phyloP scores from a whole-genome alignment of 2,113 vertebrate genomes.

The Calonectris borealis region DNA sequence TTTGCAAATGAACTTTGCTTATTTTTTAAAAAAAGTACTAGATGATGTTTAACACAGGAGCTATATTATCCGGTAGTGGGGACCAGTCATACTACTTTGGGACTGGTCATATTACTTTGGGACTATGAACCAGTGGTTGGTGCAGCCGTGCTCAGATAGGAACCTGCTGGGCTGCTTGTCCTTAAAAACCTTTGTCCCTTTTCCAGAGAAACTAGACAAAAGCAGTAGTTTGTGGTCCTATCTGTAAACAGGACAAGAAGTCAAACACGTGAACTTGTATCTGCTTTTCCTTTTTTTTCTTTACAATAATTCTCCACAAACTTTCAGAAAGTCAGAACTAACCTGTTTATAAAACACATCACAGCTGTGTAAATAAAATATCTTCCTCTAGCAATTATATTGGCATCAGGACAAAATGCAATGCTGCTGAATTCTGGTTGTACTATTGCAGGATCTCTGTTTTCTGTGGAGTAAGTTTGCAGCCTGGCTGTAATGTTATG shows the following conservation, averaged over 20 bases:
- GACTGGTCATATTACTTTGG: background rate
- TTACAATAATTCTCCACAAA: background rate
- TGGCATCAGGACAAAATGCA: background rate
- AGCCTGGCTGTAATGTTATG: background rate
- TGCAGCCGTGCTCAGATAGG: background rate
- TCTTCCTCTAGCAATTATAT: background rate
- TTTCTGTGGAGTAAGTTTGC: background rate
- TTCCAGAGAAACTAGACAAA: background rate
- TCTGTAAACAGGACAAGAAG: background rate
- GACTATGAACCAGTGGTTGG: background rate
- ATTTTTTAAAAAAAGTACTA: background rate
- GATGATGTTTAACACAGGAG: background rate
- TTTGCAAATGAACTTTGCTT: background rate
- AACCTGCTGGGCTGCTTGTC: background rate
- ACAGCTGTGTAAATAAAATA: slow-evolving; percentile 18
- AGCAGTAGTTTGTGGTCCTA: background rate
- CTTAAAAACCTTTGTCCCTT: background rate
- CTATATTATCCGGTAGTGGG: background rate
- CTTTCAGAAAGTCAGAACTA: background rate
- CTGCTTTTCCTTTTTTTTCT: background rate
- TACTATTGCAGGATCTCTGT: background rate
- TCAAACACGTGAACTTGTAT: background rate
- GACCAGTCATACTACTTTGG: background rate
- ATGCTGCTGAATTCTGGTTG: background rate
- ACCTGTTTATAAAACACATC: background rate